Evolutionary conservation across 2,113 vertebrate genomes (phyloP), one percentile per base, ranked within the genome.

Genomic region (Orycteropus afer): DNA sequence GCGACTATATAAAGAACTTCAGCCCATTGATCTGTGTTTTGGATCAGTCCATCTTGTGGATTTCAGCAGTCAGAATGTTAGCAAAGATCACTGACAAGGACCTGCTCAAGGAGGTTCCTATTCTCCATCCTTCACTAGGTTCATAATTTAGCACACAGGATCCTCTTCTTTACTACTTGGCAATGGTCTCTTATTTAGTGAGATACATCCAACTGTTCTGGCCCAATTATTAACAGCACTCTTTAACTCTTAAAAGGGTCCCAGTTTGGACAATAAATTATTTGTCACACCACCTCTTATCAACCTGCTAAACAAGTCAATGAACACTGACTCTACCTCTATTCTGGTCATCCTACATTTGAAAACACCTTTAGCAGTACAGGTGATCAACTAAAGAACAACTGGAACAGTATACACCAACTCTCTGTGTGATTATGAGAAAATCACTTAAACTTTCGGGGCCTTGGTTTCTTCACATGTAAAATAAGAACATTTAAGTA

Each of bases 1-100:
- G 89, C 73, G 95, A 91, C 96, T 96, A 94, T 63, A 59, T 71
- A 45, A 88, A 94, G 90, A 96, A 95, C 76, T 59, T 96, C 81
- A 93, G 79, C 73, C 92, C 65, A 78, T 51, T 55, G 53, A 82
- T 95, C 51, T 83, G 37, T 49, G 14, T 77, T 95, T 93, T 65
- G 69, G 57, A 78, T 4, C 32, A 93, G 40, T 85, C 89, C 51
- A 34, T 81, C 37, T 94, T 94, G 69, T 96, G 47, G 59, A 77
- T 86, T 81, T 95, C 45, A 94, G 81, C 55, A 57, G 18, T 23
- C 49, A 93, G 77, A 94, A 87, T 32, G 13, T 92, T 91, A 86
- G 74, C 49, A 88, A 63, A 79, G 10, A 10, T 77, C 32, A 25
- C 32, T 23, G 22, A 86, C 34, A 71, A 94, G 57, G 49, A 53